Percentiles rank a stretch among this genome's conserved stretches.
Conservation (phyloP, 2,888 invertebrate species). For the Tuta absoluta region DNA sequence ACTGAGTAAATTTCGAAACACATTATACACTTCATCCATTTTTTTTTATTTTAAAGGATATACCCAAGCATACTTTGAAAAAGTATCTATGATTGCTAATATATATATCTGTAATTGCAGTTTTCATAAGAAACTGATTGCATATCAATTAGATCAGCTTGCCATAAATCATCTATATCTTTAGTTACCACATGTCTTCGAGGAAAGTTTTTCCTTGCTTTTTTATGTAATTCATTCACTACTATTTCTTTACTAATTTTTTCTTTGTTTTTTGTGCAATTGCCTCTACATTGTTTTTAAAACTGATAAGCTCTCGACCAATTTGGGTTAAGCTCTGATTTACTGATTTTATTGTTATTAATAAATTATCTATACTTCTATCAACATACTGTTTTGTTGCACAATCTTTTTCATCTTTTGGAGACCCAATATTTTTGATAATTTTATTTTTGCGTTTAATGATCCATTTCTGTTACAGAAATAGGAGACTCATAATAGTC, state of each 20-base stretch:
- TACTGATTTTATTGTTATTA: not conserved
- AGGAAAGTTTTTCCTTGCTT: slow-evolving; percentile 47
- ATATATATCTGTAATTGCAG: slow-evolving; percentile 29
- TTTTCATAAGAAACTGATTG: slow-evolving; percentile 32
- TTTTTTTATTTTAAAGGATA: slow-evolving; percentile 29
- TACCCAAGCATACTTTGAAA: slow-evolving; percentile 33
- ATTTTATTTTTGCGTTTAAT: slow-evolving; percentile 2
- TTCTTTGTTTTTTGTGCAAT: not conserved
- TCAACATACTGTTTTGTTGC: slow-evolving; percentile 19
- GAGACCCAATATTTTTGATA: not conserved
- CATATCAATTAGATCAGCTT: slow-evolving; percentile 56
- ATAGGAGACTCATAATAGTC: not conserved
- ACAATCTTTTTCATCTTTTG: not conserved
- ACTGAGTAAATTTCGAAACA: too few species aligned
- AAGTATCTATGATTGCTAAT: slow-evolving; percentile 30
- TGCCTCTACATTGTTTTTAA: slow-evolving; percentile 6
- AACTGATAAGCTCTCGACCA: not conserved
- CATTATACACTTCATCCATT: too few species aligned
- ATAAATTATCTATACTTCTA: not conserved
- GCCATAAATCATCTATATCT: slow-evolving; percentile 60
- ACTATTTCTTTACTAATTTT: slow-evolving; percentile 24
- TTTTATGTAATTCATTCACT: slow-evolving; percentile 31
- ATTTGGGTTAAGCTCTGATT: not conserved
- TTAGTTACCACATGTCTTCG: slow-evolving; percentile 48
- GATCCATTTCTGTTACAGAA: not conserved